Percentiles rank a stretch among this genome's conserved stretches.
These are phyloP conservation scores for Thinocorus orbignyianus DNA, from an alignment of 2,113 vertebrate genomes.

Conservation along the genomic window DNA sequence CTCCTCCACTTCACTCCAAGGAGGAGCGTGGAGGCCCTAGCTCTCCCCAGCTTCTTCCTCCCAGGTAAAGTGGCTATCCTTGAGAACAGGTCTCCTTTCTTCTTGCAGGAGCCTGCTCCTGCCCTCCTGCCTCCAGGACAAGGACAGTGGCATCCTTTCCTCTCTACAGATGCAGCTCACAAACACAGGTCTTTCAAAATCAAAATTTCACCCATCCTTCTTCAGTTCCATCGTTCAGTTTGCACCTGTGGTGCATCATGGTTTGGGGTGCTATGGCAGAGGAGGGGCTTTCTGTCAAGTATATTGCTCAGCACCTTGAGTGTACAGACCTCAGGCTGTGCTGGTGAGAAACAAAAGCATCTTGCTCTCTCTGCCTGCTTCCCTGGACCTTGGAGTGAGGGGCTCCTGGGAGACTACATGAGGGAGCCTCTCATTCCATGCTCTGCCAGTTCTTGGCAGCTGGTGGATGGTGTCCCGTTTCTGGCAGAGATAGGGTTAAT, in stretches of 20 bases:
- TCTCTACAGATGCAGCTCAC: neutral
- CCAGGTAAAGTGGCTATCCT: neutral
- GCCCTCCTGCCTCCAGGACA: neutral
- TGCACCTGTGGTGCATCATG: accelerated
- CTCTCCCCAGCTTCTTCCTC: neutral
- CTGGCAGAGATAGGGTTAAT: too few relatives aligned
- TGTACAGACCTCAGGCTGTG: neutral
- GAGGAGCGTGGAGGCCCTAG: accelerated
- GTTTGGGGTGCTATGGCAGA: accelerated
- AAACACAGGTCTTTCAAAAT: neutral
- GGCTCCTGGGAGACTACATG: neutral
- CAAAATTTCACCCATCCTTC: neutral
- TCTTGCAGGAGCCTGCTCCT: neutral
- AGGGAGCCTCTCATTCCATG: neutral
- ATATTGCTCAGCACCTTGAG: neutral
- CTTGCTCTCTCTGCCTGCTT: neutral
- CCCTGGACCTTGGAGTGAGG: neutral
- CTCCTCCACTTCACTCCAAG: neutral
- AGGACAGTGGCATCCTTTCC: neutral
- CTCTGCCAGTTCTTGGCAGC: neutral
- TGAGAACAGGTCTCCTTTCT: neutral
- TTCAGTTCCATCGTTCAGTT: neutral
- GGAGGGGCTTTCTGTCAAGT: neutral
- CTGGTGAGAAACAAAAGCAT: neutral
- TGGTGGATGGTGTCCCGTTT: neutral